A percentile compares a stretch with the other conserved stretches of the same genome.
These are phyloP conservation scores for Aphaenogaster rudis DNA, from an alignment of 1,140 invertebrate species.

Conservation along the genomic window DNA sequence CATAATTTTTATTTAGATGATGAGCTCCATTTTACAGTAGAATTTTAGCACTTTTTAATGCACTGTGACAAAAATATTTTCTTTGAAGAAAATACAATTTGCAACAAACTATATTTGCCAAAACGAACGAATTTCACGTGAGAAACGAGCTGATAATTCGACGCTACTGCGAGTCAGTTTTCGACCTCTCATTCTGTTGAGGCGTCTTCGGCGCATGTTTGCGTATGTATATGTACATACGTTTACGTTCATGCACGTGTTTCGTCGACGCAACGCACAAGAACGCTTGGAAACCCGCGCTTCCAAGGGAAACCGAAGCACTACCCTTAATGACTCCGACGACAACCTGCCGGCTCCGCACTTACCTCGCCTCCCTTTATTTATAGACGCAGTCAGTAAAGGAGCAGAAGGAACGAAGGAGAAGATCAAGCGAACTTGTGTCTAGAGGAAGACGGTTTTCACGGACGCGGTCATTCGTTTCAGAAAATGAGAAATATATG, in stretches of 20 bases:
- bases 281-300: slow-evolving; percentile 35
- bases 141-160: slow-evolving; percentile 45
- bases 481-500: slow-evolving; percentile 69
- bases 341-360: slow-evolving; percentile 74
- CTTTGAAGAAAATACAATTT: not conserved
- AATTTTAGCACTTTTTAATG: not conserved
- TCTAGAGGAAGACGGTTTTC: slow-evolving; percentile 41
- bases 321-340: slow-evolving; percentile 82
- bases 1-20: not conserved
- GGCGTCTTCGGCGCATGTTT: slow-evolving; percentile 40
- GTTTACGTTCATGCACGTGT: slow-evolving; percentile 1
- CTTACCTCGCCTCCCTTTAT: slow-evolving; percentile 78
- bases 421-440: slow-evolving; percentile 71
- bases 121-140: slow-evolving; percentile 4
- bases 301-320: slow-evolving; percentile 78
- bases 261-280: slow-evolving; percentile 35
- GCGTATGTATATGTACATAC: not conserved
- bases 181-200: slow-evolving; percentile 57
- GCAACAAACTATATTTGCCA: not conserved
- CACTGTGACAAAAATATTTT: not conserved
- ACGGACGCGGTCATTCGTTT: slow-evolving; percentile 28
- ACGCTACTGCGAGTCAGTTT: slow-evolving; percentile 64
- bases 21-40: not conserved
- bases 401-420: slow-evolving; percentile 50
- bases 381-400: slow-evolving; percentile 73